phyloP scores from a whole-genome alignment of 2,888 invertebrate species.

The Ophion obscuratus region DNA sequence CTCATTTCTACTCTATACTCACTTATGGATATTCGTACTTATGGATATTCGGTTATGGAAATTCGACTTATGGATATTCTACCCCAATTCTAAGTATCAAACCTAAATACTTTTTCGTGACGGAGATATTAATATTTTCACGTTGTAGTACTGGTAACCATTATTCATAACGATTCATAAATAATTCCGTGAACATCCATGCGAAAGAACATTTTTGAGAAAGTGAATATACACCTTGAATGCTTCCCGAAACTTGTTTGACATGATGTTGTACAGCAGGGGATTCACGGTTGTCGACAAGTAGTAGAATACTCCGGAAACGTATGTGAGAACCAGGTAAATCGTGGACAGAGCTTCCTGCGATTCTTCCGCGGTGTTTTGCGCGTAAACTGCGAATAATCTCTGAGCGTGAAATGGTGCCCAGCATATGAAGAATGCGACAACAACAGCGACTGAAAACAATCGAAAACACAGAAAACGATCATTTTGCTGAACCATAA shows the following conservation, averaged over 20 bases:
- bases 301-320: constrained; percentile 89
- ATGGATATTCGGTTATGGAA: too few relatives aligned
- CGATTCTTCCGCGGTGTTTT: constrained; percentile 85
- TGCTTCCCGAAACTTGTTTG: constrained; percentile 89
- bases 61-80: too few relatives aligned
- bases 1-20: too few relatives aligned
- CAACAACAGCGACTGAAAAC: constrained; percentile 91
- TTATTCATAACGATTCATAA: too few relatives aligned
- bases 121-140: too few relatives aligned
- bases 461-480: background rate
- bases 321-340: constrained; percentile 86
- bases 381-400: constrained; percentile 91
- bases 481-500: background rate
- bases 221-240: constrained; percentile 85
- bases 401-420: constrained; percentile 97
- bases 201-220: background rate
- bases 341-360: constrained; percentile 84
- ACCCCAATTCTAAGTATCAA: too few relatives aligned
- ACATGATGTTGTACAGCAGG: constrained; percentile 89
- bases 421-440: constrained; percentile 93
- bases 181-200: too few relatives aligned
- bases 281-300: constrained; percentile 90
- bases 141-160: too few relatives aligned
- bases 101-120: too few relatives aligned
- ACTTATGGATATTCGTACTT: too few relatives aligned